Conservation (phyloP, 2,797 vertebrate genomes). For the Anomalospiza imberbis region DNA sequence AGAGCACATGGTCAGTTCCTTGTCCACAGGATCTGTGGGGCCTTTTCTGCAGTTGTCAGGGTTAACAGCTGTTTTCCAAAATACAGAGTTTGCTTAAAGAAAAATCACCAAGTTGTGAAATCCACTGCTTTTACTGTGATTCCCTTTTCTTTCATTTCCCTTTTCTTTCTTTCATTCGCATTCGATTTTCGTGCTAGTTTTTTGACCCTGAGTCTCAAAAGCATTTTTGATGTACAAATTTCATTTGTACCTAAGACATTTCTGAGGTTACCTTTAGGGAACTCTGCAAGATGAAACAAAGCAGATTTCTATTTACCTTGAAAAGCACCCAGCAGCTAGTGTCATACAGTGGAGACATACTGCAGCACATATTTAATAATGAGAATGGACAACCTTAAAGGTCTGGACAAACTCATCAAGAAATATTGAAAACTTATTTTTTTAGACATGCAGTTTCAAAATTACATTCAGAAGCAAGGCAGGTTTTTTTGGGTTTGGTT, state of each 20-base stretch:
- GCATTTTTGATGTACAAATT: background rate
- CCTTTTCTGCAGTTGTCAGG: background rate
- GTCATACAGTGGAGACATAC: slow-evolving; percentile 38
- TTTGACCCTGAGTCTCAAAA: background rate
- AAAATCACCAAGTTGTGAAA: slow-evolving; percentile 1
- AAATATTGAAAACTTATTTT: slow-evolving; percentile 40
- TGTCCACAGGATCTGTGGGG: accelerated
- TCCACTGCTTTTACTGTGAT: background rate
- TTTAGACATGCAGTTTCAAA: slow-evolving; percentile 45
- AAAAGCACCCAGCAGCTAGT: slow-evolving; percentile 56
- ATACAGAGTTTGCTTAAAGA: background rate
- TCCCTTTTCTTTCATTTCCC: background rate
- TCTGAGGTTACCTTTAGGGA: slow-evolving; percentile 3
- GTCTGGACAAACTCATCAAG: slow-evolving; percentile 49
- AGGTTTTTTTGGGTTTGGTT: background rate
- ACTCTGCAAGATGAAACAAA: slow-evolving; percentile 48
- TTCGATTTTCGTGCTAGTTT: slow-evolving; percentile 9
- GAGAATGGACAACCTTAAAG: slow-evolving; percentile 49
- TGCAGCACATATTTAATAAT: slow-evolving; percentile 26
- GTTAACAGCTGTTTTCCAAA: background rate
- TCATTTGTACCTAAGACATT: background rate
- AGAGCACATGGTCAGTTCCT: background rate
- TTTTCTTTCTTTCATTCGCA: background rate
- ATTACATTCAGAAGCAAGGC: slow-evolving; percentile 7
- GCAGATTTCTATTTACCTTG: slow-evolving; percentile 54